Evolutionary conservation across 2,113 vertebrate species (phyloP).

Genomic region (Tragelaphus imberbis): DNA sequence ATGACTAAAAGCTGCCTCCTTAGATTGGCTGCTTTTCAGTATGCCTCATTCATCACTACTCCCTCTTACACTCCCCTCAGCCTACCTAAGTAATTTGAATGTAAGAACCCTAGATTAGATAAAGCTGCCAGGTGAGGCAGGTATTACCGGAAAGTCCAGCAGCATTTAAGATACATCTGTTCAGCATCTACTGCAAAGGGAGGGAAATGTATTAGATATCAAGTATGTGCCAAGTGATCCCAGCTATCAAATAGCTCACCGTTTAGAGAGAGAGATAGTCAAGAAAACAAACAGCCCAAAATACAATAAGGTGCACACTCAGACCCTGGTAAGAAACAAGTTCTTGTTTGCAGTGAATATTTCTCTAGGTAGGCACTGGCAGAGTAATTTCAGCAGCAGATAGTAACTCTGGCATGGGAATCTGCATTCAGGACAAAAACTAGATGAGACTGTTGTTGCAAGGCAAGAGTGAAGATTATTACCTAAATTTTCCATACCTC

Average conservation of each 20-base stretch:
- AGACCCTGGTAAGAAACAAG: neutral
- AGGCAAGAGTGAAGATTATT: neutral
- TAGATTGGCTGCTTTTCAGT: neutral
- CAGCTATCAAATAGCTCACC: neutral
- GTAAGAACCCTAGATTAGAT: neutral
- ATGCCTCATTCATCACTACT: neutral
- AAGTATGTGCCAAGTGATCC: neutral
- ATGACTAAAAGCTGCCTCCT: neutral
- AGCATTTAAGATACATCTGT: neutral
- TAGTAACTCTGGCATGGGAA: neutral
- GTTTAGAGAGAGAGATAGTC: neutral
- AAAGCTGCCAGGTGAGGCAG: neutral
- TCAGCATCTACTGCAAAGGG: neutral
- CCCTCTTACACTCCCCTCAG: neutral
- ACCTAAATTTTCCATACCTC: neutral
- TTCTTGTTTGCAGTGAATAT: neutral
- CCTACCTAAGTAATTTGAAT: neutral
- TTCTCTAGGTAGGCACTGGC: neutral
- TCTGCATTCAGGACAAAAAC: neutral
- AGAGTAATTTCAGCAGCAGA: neutral
- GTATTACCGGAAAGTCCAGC: neutral
- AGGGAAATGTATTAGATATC: neutral
- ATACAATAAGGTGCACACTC: neutral
- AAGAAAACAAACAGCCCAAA: neutral
- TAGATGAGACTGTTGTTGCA: neutral